Base-by-base conservation (phyloP, 2,797 vertebrate species). In the Periparus ater region DNA sequence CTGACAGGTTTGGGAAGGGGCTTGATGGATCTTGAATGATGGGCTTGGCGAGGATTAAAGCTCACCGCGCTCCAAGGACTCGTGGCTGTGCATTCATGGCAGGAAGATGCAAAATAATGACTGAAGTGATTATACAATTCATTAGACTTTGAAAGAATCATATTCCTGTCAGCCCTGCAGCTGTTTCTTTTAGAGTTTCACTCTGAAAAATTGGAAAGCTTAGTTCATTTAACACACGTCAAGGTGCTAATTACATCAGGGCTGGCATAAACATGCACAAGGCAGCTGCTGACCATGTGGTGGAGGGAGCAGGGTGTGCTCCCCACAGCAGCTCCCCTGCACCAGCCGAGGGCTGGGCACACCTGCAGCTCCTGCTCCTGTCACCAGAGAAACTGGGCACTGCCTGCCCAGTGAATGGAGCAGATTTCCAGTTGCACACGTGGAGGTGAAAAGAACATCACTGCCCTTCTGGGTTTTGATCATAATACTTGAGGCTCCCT, bases 161-260 rank as follows among this genome's bases (percentile, higher is more conserved):
- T 93, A 93, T 91, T 95, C 94, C 91, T 95, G 92, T 91, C 93
- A 94, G 81, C 81, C 81, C 83, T 2, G 23, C 95, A 96, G 95
- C 95, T 97, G 93, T 89, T 95, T 89, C 86, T 93, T 82, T 87
- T 26, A 34, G 93, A 89, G 75, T 80, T 96, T 91, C 84, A 25
- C 63, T 88, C 84, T 65, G 84, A 83, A 96, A 83, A 86, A 87
- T 71, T 53, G 81, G 81, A 88, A 87, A 47, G 70, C 91, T 92
- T 93, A 75, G 81, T 83, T 96, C 89, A 58, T 91, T 96, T 93
- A 94, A 62, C 89, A 63, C 84, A 61, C 8, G 2, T 91, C 93
- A 91, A 93, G 93, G 87, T 94, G 93, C 85, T 96, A 95, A 97
- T 96, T 95, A 67, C 82, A 93, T 74, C 84, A 75, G 62, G 75